Conservation (phyloP, 1,140 invertebrate genomes). For the Leptinotarsa texana region DNA sequence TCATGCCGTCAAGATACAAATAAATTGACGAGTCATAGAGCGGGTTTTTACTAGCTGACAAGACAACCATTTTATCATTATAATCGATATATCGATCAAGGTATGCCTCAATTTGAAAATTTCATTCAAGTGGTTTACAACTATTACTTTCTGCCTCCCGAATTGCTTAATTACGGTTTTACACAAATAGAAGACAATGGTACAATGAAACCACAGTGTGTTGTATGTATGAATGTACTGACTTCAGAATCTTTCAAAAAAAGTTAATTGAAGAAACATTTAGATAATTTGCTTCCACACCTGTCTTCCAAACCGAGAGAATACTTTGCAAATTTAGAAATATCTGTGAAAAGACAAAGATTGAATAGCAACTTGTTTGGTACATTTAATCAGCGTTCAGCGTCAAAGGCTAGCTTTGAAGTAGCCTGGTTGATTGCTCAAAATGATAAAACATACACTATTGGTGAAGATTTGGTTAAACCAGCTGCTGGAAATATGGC, state of each 20-base stretch:
- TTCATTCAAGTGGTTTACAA: too few species aligned
- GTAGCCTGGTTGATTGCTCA: conserved; percentile 40
- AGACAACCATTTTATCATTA: too few species aligned
- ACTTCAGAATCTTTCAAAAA: conserved; percentile 36
- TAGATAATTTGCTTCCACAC: too few species aligned
- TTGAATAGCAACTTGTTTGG: conserved; percentile 42
- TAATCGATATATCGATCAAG: too few species aligned
- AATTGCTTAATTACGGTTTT: conserved; percentile 17
- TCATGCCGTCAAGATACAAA: too few species aligned
- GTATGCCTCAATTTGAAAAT: too few species aligned
- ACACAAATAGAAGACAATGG: conserved; percentile 36
- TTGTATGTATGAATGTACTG: conserved; percentile 43
- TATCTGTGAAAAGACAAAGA: conserved; percentile 37
- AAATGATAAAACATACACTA: conserved; percentile 40
- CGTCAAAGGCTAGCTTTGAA: conserved; percentile 42
- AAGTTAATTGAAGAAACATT: too few species aligned
- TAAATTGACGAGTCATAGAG: too few species aligned
- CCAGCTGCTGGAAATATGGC: conserved; percentile 35
- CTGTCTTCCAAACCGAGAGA: too few species aligned
- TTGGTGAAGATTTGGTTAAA: conserved; percentile 40
- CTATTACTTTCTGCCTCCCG: not conserved
- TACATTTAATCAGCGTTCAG: conserved; percentile 39
- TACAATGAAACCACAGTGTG: conserved; percentile 43
- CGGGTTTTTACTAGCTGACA: too few species aligned
- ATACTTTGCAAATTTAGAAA: too few species aligned